Evolutionary conservation across 37 sponge, comb jelly and placozoan species (phyloP), one percentile per base, ranked within the genome.

Genomic region (Hormiphora californensis): DNA sequence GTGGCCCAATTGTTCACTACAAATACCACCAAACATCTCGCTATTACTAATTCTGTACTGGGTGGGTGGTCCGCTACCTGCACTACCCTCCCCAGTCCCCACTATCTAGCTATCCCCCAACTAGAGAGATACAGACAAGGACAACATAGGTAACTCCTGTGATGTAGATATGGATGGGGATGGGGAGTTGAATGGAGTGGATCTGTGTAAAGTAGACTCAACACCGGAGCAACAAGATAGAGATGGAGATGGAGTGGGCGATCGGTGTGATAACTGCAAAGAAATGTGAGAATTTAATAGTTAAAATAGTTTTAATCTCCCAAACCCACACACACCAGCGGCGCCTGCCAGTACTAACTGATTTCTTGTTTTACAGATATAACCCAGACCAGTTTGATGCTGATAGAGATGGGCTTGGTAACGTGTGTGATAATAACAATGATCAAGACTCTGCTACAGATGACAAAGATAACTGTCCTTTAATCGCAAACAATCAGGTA

Each of bases 171-270:
- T 57, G 15, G 86, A 86, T 34, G 62, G 54, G 32, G 86, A 86
- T 34, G 86, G 86, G 7, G 40, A 54, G 23, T 40, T 40, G 5
- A 86, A 86, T 49, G 57, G 21, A 11, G 12, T 25, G 40, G 86
- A 86, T 28, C n/a, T 73, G 46, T 73, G 81, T 73, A 43, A 43
- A 0, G 40, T 43, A n/a, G 28, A 22, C 15, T n/a, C 21, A 4
- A 41, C 38, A 5, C 7, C 35, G 5, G 43, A 43, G 19, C 12
- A 73, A 22, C 4, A 21, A 1, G 86, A 86, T 39, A 57, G 15
- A 11, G 86, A 86, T 54, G 86, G 55, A 21, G 86, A 73, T 17
- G 81, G 81, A 12, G 81, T 73, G 46, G 81, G 81, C 17, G 81
- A 73, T 41, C 4, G 40, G 9, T 73, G 81, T 36, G 81, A 73